These are phyloP conservation scores for Nymphicus hollandicus DNA, from an alignment of 2,113 vertebrate species.

Conservation along the genomic window DNA sequence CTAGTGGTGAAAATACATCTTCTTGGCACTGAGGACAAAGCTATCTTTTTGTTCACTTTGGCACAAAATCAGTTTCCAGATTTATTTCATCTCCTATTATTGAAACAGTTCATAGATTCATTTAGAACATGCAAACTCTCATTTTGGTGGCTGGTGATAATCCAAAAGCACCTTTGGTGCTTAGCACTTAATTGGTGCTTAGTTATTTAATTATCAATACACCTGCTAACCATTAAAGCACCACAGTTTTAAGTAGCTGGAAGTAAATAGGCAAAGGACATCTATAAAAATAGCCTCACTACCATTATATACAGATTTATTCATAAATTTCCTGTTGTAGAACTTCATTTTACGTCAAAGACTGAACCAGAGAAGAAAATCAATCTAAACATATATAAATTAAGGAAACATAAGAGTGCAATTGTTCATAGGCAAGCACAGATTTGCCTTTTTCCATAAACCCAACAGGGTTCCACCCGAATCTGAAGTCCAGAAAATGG, in stretches of 20 bases:
- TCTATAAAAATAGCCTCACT: neutral
- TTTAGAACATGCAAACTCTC: neutral
- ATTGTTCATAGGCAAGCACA: neutral
- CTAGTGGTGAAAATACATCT: slow-evolving; percentile 4
- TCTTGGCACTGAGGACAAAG: slow-evolving; percentile 8
- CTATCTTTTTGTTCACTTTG: neutral
- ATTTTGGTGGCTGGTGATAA: neutral
- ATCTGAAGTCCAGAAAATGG: neutral
- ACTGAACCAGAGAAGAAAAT: neutral
- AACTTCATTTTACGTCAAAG: neutral
- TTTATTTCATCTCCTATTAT: neutral
- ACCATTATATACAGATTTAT: neutral
- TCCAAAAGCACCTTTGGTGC: neutral
- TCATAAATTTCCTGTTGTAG: neutral
- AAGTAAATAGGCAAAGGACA: neutral
- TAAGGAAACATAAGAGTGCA: neutral
- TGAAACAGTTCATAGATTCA: neutral
- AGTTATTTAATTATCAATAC: neutral
- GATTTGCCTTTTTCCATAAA: neutral
- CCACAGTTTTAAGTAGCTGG: neutral
- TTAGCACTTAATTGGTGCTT: neutral
- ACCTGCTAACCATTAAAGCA: neutral
- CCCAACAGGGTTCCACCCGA: neutral
- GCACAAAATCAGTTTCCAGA: slow-evolving; percentile 18
- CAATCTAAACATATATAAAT: neutral